Conservation (phyloP, 2,113 vertebrate species). For the Calyptommatus sinebrachiatus region DNA sequence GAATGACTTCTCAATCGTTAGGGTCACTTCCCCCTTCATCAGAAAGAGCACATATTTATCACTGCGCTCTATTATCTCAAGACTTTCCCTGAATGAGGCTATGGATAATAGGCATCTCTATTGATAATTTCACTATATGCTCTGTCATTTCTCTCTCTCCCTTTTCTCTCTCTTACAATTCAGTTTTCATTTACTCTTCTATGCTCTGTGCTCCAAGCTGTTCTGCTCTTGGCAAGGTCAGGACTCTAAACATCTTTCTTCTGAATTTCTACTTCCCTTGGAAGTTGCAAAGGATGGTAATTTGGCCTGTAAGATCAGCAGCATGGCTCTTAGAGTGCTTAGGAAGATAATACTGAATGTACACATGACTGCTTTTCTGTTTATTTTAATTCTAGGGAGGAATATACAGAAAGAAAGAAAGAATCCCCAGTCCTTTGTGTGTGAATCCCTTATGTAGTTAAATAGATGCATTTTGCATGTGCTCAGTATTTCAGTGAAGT, state of each 20-base stretch:
- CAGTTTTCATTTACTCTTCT: slow-evolving; percentile 41
- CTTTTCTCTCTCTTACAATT: slow-evolving; percentile 10
- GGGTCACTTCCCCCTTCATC: background rate
- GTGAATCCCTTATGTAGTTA: slow-evolving; percentile 27
- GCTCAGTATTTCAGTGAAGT: slow-evolving; percentile 40
- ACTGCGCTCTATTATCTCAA: slow-evolving; percentile 17
- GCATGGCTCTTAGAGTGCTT: slow-evolving; percentile 41
- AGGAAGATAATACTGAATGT: slow-evolving; percentile 30
- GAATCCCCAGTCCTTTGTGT: slow-evolving; percentile 12
- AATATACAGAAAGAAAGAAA: slow-evolving; percentile 38
- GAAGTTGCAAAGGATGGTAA: slow-evolving; percentile 32
- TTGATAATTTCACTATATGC: slow-evolving; percentile 33
- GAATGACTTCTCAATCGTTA: slow-evolving; percentile 9
- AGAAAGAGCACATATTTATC: slow-evolving; percentile 25
- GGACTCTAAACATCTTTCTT: slow-evolving; percentile 35
- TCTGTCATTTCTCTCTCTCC: background rate
- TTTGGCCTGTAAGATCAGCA: slow-evolving; percentile 42
- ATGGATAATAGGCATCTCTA: slow-evolving; percentile 31
- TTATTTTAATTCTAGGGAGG: slow-evolving; percentile 44
- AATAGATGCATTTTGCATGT: slow-evolving; percentile 48
- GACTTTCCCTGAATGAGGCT: slow-evolving; percentile 30
- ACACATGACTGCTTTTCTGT: slow-evolving; percentile 34
- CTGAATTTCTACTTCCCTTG: slow-evolving; percentile 48
- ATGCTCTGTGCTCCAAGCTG: slow-evolving; percentile 17
- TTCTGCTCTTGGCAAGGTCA: slow-evolving; percentile 49